Evolutionary conservation across 2,797 vertebrate species (phyloP).

Genomic region (Alauda arvensis): DNA sequence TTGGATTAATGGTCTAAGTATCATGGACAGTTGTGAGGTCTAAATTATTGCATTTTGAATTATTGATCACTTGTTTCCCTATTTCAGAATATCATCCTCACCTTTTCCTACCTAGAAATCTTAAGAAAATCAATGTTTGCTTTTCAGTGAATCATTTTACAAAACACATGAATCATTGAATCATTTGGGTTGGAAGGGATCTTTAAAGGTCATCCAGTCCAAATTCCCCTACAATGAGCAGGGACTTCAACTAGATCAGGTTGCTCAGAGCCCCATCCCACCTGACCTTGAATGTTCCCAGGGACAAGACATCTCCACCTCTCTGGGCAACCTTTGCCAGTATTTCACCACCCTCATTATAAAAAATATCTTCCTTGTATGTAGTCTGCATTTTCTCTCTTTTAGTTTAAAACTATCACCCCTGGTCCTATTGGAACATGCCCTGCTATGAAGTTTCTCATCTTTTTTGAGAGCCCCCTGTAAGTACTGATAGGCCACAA

Average conservation of each 20-base stretch:
- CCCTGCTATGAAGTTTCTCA: not conserved
- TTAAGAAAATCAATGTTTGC: not conserved
- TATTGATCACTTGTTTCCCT: not conserved
- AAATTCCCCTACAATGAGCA: not conserved
- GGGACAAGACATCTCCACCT: not conserved
- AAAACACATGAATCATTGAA: not conserved
- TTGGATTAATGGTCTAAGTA: not conserved
- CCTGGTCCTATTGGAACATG: not conserved
- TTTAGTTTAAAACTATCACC: not conserved
- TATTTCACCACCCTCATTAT: not conserved
- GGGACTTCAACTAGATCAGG: not conserved
- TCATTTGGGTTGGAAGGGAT: not conserved
- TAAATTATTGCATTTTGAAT: not conserved
- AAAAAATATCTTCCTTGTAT: not conserved
- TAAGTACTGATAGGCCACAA: not conserved
- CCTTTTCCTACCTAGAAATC: not conserved
- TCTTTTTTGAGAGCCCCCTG: not conserved
- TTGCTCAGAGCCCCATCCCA: not conserved
- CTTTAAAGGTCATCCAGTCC: not conserved
- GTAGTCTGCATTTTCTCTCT: not conserved
- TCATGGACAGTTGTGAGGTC: not conserved
- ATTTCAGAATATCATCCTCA: not conserved
- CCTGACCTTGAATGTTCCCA: not conserved
- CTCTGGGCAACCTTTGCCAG: not conserved
- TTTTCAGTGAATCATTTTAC: not conserved